phyloP scores from a whole-genome alignment of 2,888 invertebrate genomes.

The Agapetus fuscipes region DNA sequence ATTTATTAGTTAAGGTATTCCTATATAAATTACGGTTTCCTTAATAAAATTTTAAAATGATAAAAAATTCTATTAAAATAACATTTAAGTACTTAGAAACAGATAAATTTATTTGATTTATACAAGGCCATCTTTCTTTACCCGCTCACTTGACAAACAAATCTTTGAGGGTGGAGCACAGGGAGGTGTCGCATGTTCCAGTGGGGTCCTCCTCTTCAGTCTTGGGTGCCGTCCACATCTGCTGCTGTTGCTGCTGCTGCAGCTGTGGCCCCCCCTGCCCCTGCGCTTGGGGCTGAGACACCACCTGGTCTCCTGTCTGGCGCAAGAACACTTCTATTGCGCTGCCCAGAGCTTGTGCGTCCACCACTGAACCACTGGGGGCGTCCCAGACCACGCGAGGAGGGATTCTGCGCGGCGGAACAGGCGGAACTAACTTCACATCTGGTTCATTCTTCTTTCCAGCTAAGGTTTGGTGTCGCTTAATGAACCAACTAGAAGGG shows the following conservation, averaged over 20 bases:
- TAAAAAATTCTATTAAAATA: too few species aligned
- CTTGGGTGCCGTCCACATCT: slow-evolving; percentile 56
- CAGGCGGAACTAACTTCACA: slow-evolving; percentile 30
- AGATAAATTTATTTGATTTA: too few species aligned
- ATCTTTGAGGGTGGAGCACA: slow-evolving; percentile 77
- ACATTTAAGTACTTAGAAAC: too few species aligned
- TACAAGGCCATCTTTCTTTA: too few species aligned
- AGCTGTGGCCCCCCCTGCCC: slow-evolving; percentile 22
- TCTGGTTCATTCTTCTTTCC: slow-evolving; percentile 47
- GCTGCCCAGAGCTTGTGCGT: slow-evolving; percentile 70
- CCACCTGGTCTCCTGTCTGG: slow-evolving; percentile 36
- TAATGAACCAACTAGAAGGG: slow-evolving; percentile 68
- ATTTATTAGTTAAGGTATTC: too few species aligned
- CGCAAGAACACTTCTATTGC: slow-evolving; percentile 76
- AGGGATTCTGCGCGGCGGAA: slow-evolving; percentile 39
- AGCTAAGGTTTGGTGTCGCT: slow-evolving; percentile 67
- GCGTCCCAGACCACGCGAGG: slow-evolving; percentile 66
- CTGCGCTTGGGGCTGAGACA: slow-evolving; percentile 26
- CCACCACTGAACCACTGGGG: slow-evolving; percentile 67
- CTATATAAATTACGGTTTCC: too few species aligned
- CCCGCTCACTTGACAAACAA: slow-evolving; percentile 67
- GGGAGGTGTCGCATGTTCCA: slow-evolving; percentile 68
- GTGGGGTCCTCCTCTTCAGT: slow-evolving; percentile 57
- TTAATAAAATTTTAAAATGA: too few species aligned
- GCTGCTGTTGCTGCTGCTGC: slow-evolving; percentile 23